These are phyloP conservation scores for Epirrhoe tristata DNA, from an alignment of 2,888 invertebrate genomes.

Conservation along the genomic window DNA sequence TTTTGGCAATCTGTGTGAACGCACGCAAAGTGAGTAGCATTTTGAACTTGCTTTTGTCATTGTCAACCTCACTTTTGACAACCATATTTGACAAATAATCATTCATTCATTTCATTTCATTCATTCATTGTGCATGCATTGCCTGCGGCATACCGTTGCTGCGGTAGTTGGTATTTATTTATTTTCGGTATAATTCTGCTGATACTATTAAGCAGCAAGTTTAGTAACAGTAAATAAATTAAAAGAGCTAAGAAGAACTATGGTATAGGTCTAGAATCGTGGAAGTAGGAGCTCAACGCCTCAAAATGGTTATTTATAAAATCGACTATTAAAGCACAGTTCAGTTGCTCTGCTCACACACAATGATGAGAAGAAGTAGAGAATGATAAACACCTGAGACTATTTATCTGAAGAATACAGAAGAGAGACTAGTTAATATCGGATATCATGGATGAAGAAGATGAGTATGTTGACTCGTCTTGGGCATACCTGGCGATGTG, in stretches of 20 bases:
- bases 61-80: too few relatives aligned
- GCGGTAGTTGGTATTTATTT: background rate
- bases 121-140: too few relatives aligned
- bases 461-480: slow-evolving; percentile 67
- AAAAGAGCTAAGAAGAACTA: background rate
- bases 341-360: background rate
- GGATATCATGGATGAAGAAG: slow-evolving; percentile 70
- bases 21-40: too few relatives aligned
- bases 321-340: background rate
- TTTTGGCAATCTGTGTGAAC: too few relatives aligned
- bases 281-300: too few relatives aligned
- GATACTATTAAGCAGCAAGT: background rate
- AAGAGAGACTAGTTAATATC: background rate
- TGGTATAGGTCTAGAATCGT: too few relatives aligned
- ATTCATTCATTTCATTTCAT: too few relatives aligned
- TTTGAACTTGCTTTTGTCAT: too few relatives aligned
- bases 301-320: background rate
- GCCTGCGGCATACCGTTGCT: background rate
- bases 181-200: background rate
- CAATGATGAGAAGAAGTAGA: background rate
- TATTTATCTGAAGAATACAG: background rate
- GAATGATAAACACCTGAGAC: background rate
- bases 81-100: too few relatives aligned
- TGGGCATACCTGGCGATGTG: slow-evolving; percentile 75
- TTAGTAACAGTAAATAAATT: background rate